A percentile compares a stretch with the other conserved stretches of the same genome.
Conservation (phyloP, 2,113 vertebrate species). For the Melanerpes formicivorus region DNA sequence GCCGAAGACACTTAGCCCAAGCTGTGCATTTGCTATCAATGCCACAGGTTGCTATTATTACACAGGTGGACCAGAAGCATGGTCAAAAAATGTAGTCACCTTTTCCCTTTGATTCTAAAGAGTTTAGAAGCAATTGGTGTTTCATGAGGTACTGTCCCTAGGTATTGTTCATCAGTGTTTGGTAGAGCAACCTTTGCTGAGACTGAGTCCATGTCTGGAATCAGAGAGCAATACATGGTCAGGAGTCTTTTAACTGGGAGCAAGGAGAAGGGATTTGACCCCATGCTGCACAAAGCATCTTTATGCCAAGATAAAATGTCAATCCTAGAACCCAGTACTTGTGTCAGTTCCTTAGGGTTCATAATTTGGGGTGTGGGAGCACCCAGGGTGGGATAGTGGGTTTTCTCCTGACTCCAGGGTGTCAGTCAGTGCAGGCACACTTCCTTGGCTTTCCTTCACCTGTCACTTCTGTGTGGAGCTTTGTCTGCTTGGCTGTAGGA, state of each 20-base stretch:
- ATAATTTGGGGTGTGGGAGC: background rate
- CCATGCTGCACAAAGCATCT: background rate
- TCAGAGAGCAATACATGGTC: background rate
- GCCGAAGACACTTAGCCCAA: background rate
- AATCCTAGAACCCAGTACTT: background rate
- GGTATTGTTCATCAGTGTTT: background rate
- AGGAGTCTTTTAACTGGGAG: background rate
- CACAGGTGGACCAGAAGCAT: background rate
- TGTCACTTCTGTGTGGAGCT: background rate
- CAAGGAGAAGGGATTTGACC: background rate
- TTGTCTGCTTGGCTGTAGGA: background rate
- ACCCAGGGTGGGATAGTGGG: background rate
- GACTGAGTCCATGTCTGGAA: background rate
- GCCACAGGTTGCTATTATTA: background rate
- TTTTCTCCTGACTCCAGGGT: background rate
- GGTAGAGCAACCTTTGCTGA: background rate
- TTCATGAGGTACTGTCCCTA: background rate
- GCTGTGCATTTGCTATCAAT: fast-evolving
- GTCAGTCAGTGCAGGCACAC: background rate
- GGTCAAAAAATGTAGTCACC: background rate
- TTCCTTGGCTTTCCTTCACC: background rate
- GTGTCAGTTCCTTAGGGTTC: too few species aligned
- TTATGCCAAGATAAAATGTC: background rate
- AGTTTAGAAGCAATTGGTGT: background rate
- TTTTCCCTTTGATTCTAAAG: background rate